Percentiles rank a stretch among this genome's conserved stretches.
Evolutionary conservation across 2,113 vertebrate genomes (phyloP).

Genomic region (Varanus komodoensis): DNA sequence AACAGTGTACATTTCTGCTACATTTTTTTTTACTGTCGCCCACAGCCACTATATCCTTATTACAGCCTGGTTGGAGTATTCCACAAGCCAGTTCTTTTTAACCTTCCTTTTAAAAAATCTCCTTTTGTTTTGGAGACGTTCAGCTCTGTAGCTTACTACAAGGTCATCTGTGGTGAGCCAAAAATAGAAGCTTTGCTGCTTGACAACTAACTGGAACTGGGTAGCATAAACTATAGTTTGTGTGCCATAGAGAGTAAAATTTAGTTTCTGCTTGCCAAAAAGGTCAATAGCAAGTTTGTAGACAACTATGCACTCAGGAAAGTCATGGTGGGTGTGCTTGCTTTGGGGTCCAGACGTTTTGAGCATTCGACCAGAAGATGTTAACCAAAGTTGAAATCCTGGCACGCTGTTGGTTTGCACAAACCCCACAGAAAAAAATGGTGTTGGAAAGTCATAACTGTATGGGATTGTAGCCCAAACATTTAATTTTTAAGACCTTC

Average conservation of each 20-base stretch:
- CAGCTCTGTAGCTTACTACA: constrained; percentile 41
- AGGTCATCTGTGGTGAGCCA: constrained; percentile 47
- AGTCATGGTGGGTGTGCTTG: neutral
- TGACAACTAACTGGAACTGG: constrained; percentile 49
- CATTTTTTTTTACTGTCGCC: fast-evolving
- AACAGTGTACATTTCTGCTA: neutral
- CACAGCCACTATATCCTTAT: neutral
- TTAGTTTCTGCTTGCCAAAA: constrained; percentile 55
- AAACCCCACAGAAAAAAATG: neutral
- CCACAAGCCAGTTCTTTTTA: neutral
- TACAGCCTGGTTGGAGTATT: neutral
- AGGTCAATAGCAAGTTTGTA: neutral
- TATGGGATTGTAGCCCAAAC: neutral
- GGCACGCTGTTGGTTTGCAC: neutral
- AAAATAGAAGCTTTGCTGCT: constrained; percentile 65
- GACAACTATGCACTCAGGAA: constrained; percentile 22
- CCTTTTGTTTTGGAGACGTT: constrained; percentile 42
- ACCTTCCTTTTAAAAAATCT: neutral
- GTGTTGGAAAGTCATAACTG: neutral
- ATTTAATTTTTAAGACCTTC: neutral
- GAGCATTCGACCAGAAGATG: neutral
- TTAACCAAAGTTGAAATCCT: neutral
- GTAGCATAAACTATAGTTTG: constrained; percentile 27
- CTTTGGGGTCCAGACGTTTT: neutral
- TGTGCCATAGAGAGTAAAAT: constrained; percentile 2